A percentile compares a stretch with the other conserved stretches of the same genome.
Conservation (phyloP, 2,113 vertebrate genomes). For the Ramphastos sulfuratus region DNA sequence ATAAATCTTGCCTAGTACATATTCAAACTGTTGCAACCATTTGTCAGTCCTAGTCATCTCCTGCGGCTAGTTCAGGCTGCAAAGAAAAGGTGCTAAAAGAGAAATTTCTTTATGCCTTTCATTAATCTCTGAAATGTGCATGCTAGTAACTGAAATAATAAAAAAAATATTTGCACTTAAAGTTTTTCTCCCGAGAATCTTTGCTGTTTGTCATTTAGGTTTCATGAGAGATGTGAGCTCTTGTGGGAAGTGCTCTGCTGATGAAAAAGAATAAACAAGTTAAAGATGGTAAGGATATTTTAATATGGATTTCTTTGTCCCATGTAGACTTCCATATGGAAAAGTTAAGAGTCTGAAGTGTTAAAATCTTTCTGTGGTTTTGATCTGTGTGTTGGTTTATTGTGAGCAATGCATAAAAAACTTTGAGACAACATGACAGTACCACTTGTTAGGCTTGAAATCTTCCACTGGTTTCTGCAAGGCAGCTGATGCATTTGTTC, state of each 20-base stretch:
- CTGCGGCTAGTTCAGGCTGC: slow-evolving; percentile 67
- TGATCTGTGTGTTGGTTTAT: not conserved
- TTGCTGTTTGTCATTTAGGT: slow-evolving; percentile 45
- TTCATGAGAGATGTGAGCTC: slow-evolving; percentile 57
- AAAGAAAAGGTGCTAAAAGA: slow-evolving; percentile 44
- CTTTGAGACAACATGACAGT: not conserved
- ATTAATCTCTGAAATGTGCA: slow-evolving; percentile 49
- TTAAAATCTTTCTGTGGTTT: slow-evolving; percentile 3
- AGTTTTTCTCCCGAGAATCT: slow-evolving; percentile 59
- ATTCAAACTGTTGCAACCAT: slow-evolving; percentile 67
- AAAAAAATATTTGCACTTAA: slow-evolving; percentile 62
- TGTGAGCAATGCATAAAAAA: not conserved
- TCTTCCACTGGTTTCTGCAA: not conserved
- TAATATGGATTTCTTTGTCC: not conserved
- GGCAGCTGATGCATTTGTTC: not conserved
- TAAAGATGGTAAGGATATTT: slow-evolving; percentile 32
- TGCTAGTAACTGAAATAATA: slow-evolving; percentile 72
- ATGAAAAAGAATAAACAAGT: slow-evolving; percentile 53
- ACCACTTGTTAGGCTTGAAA: not conserved
- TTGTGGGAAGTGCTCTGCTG: slow-evolving; percentile 56
- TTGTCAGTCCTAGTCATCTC: slow-evolving; percentile 67
- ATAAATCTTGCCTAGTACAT: slow-evolving; percentile 37
- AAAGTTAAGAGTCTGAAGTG: not conserved
- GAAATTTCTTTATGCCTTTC: slow-evolving; percentile 45
- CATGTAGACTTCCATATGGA: not conserved